Conservation (phyloP, 2,113 vertebrate species). For the Casuarius casuarius region DNA sequence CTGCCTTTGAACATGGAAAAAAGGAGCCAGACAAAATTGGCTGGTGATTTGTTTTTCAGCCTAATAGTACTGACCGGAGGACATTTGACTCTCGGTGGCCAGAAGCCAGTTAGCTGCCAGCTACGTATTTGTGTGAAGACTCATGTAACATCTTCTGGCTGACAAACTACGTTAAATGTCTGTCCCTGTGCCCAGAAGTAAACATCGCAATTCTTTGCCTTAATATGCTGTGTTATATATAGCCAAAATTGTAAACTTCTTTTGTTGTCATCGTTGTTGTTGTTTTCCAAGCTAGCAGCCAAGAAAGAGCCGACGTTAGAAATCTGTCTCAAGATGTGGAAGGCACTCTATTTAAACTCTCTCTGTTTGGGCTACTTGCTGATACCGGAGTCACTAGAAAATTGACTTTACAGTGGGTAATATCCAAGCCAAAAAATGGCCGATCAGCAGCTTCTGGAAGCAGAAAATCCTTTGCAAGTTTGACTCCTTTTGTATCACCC, state of each 20-base stretch:
- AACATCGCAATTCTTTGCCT: slow-evolving; percentile 26
- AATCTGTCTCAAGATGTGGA: not conserved
- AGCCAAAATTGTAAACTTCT: slow-evolving; percentile 18
- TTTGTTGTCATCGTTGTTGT: not conserved
- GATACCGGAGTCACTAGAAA: slow-evolving; percentile 21
- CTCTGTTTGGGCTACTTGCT: not conserved
- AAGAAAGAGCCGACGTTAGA: not conserved
- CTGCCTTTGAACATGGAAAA: not conserved
- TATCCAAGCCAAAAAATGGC: not conserved
- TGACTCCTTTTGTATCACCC: not conserved
- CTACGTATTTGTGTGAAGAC: not conserved
- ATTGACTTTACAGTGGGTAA: not conserved
- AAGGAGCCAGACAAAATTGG: not conserved
- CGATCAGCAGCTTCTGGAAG: slow-evolving; percentile 47
- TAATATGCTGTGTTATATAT: not conserved
- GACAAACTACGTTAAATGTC: not conserved
- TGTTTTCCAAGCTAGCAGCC: not conserved
- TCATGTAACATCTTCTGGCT: not conserved
- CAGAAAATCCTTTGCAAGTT: slow-evolving; percentile 54
- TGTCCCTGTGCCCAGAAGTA: slow-evolving; percentile 5
- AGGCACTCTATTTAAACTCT: not conserved
- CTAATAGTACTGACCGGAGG: not conserved
- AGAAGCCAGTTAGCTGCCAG: slow-evolving; percentile 17
- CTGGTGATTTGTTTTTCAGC: slow-evolving; percentile 12
- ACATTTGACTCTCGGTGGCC: not conserved